A percentile compares a stretch with the other conserved stretches of the same genome.
phyloP scores from a whole-genome alignment of 2,888 invertebrate genomes.

The Cataglyphis altisquamis region DNA sequence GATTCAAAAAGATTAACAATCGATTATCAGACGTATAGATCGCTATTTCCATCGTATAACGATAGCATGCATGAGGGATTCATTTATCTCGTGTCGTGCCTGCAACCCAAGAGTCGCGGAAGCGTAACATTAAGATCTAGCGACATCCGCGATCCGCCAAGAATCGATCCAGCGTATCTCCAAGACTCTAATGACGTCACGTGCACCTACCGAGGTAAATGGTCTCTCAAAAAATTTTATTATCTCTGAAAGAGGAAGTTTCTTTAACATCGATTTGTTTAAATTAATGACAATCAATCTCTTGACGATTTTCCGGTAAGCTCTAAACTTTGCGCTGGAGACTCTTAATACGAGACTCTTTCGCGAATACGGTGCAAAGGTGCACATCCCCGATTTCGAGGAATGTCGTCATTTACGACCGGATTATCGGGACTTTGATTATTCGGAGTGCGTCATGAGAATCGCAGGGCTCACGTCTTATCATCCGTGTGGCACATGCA shows the following conservation, averaged over 20 bases:
- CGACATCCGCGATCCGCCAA: conserved; percentile 89
- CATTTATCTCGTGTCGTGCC: conserved; percentile 89
- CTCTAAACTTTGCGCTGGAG: conserved; percentile 88
- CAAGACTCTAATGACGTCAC: conserved; percentile 88
- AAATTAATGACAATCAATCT: conserved; percentile 5
- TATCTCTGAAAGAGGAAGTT: background rate
- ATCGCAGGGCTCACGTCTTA: conserved; percentile 91
- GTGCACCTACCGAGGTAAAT: conserved; percentile 89
- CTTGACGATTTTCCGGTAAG: conserved; percentile 80
- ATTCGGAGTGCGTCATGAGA: conserved; percentile 89
- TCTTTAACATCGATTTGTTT: background rate
- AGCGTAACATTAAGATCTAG: conserved; percentile 88
- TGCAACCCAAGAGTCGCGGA: conserved; percentile 92
- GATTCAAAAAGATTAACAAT: background rate
- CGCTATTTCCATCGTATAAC: conserved; percentile 90
- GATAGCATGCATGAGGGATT: conserved; percentile 90
- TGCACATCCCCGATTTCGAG: conserved; percentile 90
- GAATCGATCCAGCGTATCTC: conserved; percentile 93
- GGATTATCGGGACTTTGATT: conserved; percentile 87
- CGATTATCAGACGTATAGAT: conserved; percentile 88
- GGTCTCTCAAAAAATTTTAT: background rate
- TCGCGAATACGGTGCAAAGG: conserved; percentile 88
- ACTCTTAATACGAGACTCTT: conserved; percentile 88
- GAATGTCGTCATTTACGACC: conserved; percentile 88
- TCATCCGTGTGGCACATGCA: conserved; percentile 93